phyloP scores from a whole-genome alignment of 2,888 invertebrate species.

The Gymnocheta viridis region DNA sequence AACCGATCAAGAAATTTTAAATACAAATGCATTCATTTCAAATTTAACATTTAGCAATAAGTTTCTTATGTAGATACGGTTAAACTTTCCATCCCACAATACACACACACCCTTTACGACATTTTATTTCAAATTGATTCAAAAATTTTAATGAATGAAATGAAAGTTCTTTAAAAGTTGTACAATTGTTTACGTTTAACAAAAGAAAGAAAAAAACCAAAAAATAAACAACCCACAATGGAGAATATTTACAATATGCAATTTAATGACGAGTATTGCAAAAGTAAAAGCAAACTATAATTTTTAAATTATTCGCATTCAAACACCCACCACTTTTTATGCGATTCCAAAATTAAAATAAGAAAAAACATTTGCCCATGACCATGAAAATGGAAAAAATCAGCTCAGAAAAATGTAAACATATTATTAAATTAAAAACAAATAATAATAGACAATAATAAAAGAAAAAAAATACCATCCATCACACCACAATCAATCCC shows the following conservation, averaged over 20 bases:
- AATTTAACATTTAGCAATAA: not conserved
- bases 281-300: not conserved
- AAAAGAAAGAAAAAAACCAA: not conserved
- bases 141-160: constrained; percentile 40
- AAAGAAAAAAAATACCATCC: not conserved
- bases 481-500: not conserved
- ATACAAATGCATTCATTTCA: constrained; percentile 4
- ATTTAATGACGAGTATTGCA: constrained; percentile 20
- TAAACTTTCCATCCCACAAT: constrained; percentile 1
- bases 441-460: not conserved
- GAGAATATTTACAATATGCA: not conserved
- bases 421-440: not conserved
- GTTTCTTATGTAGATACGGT: not conserved
- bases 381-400: constrained; percentile 25
- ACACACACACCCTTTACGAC: constrained; percentile 5
- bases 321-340: not conserved
- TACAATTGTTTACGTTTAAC: constrained; percentile 15
- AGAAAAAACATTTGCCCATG: not conserved
- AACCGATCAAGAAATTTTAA: not conserved
- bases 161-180: not conserved
- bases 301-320: not conserved
- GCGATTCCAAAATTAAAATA: not conserved
- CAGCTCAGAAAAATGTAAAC: not conserved
- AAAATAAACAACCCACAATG: not conserved
- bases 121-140: not conserved